phyloP scores from a whole-genome alignment of 2,888 invertebrate genomes.

The Galerucella pusilla region DNA sequence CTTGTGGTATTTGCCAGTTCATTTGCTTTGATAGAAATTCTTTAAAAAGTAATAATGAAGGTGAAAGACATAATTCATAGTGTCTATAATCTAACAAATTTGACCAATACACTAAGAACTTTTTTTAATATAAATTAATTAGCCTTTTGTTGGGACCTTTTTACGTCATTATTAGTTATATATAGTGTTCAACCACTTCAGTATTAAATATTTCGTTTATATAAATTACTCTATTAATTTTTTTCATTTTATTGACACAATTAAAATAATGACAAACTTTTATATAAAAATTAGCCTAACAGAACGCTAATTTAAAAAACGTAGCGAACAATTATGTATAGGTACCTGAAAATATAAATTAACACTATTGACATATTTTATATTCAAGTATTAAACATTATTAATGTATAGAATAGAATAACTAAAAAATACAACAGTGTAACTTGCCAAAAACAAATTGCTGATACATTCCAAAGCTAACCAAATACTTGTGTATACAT shows the following conservation, averaged over 20 bases:
- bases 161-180: neutral
- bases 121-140: neutral
- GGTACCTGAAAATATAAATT: constrained; percentile 19
- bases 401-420: neutral
- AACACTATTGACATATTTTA: constrained; percentile 2
- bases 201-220: neutral
- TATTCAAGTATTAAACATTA: constrained; percentile 1
- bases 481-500: constrained; percentile 20
- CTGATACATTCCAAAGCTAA: constrained; percentile 32
- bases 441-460: constrained; percentile 5
- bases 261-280: neutral
- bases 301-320: neutral
- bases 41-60: too few relatives aligned
- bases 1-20: too few relatives aligned
- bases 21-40: too few relatives aligned
- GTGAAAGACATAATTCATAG: too few relatives aligned
- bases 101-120: neutral
- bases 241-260: neutral
- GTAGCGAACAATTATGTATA: neutral
- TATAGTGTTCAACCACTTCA: neutral
- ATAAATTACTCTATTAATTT: neutral
- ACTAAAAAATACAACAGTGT: neutral
- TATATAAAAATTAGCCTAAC: neutral
- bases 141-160: neutral
- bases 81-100: neutral